Percentiles rank a stretch among this genome's conserved stretches.
Conservation (phyloP, 2,888 invertebrate genomes). For the Nezara viridula region DNA sequence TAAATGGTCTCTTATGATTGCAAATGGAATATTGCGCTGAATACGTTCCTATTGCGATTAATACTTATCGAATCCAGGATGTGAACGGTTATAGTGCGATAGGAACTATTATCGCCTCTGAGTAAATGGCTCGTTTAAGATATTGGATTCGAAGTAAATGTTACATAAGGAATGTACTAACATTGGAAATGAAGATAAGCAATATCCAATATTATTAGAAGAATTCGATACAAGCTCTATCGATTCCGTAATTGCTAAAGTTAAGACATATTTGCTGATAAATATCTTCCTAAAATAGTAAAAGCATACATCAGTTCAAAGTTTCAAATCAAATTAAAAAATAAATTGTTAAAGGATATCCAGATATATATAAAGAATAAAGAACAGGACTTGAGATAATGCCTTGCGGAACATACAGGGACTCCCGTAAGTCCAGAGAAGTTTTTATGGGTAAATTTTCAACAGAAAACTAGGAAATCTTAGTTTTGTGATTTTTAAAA, state of each 20-base stretch:
- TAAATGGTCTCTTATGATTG: not conserved
- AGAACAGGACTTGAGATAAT: no score
- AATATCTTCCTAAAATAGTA: no score
- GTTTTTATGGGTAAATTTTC: no score
- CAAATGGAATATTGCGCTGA: not conserved
- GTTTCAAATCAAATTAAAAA: no score
- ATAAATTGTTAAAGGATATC: no score
- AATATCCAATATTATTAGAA: not conserved
- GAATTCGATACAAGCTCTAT: not conserved
- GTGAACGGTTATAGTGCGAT: not conserved
- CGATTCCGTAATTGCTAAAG: not conserved
- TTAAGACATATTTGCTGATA: no score
- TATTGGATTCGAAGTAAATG: not conserved
- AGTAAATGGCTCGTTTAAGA: not conserved
- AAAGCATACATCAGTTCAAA: no score
- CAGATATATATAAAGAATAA: no score
- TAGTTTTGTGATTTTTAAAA: no score
- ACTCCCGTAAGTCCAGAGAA: no score
- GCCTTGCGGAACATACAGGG: no score
- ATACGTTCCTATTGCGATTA: not conserved
- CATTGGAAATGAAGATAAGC: not conserved
- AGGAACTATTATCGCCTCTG: not conserved
- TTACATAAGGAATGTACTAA: not conserved
- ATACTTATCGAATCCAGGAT: not conserved
- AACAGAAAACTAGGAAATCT: no score